These are phyloP conservation scores for Panurus biarmicus DNA, from an alignment of 2,113 vertebrate genomes.

Conservation along the genomic window DNA sequence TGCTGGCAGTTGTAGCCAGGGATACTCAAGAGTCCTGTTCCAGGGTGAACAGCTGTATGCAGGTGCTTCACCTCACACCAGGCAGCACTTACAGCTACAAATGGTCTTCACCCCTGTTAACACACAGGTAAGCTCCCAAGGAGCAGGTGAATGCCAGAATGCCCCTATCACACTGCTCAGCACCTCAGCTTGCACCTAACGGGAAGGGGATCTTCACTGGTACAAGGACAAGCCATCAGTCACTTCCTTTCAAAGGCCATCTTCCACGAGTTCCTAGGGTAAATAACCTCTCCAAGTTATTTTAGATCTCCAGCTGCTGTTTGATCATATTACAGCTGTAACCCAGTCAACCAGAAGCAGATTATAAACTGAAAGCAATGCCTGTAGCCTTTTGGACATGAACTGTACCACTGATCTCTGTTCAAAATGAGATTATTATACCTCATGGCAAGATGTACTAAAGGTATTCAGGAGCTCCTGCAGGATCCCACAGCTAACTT, in stretches of 20 bases:
- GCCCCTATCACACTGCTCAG: neutral
- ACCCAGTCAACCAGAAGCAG: slow-evolving; percentile 27
- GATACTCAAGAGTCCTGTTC: neutral
- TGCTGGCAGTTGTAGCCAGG: accelerated
- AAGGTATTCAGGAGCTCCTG: neutral
- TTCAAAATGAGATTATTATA: neutral
- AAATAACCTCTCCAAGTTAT: neutral
- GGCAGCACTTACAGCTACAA: neutral
- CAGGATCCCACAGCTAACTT: neutral
- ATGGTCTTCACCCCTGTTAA: neutral
- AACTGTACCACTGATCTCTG: neutral
- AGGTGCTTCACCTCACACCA: neutral
- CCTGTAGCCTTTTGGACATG: neutral
- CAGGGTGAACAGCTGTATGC: neutral
- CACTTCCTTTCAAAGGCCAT: neutral
- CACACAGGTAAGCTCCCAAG: accelerated
- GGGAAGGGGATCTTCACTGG: neutral
- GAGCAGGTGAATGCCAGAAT: neutral
- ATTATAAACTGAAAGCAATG: slow-evolving; percentile 13
- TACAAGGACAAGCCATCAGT: neutral
- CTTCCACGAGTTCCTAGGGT: neutral
- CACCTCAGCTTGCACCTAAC: neutral
- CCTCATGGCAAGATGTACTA: neutral
- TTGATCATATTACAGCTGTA: slow-evolving; percentile 51
- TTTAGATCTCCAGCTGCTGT: slow-evolving; percentile 34